Evolutionary conservation across 2,113 vertebrate species (phyloP).

Genomic region (Chaetodon trifascialis): DNA sequence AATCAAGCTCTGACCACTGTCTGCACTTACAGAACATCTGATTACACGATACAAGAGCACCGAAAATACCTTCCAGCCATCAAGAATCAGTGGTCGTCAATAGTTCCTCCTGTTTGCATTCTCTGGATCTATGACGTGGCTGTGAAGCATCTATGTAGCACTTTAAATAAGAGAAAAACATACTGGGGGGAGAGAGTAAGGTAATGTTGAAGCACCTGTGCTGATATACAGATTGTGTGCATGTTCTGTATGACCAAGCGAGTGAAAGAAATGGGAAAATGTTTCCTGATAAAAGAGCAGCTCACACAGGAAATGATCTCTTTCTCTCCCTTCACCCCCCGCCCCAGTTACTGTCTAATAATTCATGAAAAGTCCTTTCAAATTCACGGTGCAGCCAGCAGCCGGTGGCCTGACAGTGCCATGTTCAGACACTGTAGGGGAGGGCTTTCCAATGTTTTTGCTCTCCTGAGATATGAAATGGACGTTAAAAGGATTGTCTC

Average conservation of each 20-base stretch:
- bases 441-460: background rate
- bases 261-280: background rate
- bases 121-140: background rate
- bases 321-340: background rate
- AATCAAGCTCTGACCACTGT: background rate
- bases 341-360: constrained; percentile 28
- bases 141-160: fast-evolving
- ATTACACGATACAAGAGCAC: background rate
- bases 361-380: constrained; percentile 19
- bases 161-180: background rate
- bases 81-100: background rate
- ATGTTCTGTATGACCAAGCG: background rate
- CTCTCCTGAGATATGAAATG: constrained; percentile 15
- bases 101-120: background rate
- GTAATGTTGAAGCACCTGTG: background rate
- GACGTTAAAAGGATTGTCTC: constrained; percentile 39
- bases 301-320: constrained; percentile 22
- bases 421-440: background rate
- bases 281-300: background rate
- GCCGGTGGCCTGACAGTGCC: background rate
- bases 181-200: background rate
- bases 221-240: background rate
- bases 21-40: background rate
- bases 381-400: background rate
- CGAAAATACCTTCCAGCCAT: background rate